These are phyloP conservation scores for Mnemiopsis leidyi DNA, from an alignment of 37 sponge, comb jelly and placozoan genomes.

Conservation along the genomic window DNA sequence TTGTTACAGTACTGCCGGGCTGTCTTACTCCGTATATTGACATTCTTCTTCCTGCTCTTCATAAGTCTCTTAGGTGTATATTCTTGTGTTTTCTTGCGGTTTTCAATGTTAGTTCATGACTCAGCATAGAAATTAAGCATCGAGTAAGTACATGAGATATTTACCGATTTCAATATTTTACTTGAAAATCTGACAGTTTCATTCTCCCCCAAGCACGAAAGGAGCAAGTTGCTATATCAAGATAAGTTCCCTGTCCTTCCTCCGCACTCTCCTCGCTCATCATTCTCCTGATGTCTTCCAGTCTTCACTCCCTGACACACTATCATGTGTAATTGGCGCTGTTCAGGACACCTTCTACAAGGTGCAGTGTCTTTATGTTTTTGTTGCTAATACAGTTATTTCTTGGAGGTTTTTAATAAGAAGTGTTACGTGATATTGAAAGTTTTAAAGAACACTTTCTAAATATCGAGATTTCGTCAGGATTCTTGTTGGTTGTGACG, in stretches of 20 bases:
- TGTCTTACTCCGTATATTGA: conserved; percentile 81
- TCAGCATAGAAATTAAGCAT: no score
- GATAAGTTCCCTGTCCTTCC: conserved; percentile 91
- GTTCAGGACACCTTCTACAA: conserved; percentile 95
- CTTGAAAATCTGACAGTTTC: no score
- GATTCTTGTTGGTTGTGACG: no score
- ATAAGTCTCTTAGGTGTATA: conserved; percentile 83
- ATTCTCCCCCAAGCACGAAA: no score
- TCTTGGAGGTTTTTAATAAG: background rate
- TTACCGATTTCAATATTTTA: no score
- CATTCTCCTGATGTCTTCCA: conserved; percentile 80
- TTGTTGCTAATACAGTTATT: background rate
- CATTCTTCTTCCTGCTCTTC: conserved; percentile 82
- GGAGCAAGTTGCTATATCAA: conserved; percentile 90
- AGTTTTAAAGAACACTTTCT: no score
- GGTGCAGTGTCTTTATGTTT: no score
- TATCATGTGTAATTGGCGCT: conserved; percentile 75
- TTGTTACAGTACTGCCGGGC: conserved; percentile 85
- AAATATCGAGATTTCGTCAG: no score
- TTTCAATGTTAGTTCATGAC: no score
- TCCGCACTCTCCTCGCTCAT: conserved; percentile 78
- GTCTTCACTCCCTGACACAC: conserved; percentile 70
- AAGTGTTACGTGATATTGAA: background rate
- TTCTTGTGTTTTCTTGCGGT: no score
- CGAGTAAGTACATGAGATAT: no score